Evolutionary conservation across 1,140 invertebrate genomes (phyloP).

Genomic region (Probaryconus sp.): DNA sequence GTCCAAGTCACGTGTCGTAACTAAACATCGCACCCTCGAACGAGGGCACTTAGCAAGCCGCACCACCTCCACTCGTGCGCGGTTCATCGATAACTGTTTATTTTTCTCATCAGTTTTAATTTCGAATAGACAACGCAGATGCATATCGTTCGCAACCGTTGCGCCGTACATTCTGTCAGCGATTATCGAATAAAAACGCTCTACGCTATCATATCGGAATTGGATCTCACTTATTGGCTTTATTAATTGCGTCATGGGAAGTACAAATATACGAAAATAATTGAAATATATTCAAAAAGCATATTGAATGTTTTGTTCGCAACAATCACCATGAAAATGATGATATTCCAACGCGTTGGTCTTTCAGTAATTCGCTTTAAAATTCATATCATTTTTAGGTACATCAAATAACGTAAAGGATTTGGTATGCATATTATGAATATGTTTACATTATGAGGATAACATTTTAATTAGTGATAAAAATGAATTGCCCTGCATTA

Average conservation of each 20-base stretch:
- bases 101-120: slow-evolving; percentile 76
- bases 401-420: too few species aligned
- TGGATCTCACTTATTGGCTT: slow-evolving; percentile 72
- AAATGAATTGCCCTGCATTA: too few species aligned
- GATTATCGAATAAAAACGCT: slow-evolving; percentile 55
- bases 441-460: too few species aligned
- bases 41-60: slow-evolving; percentile 51
- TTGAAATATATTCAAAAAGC: slow-evolving; percentile 21
- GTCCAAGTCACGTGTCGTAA: slow-evolving; percentile 56
- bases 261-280: slow-evolving; percentile 70
- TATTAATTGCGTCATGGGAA: slow-evolving; percentile 74
- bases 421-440: too few species aligned
- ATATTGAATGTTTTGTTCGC: too few species aligned
- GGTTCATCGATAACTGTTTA: slow-evolving; percentile 66
- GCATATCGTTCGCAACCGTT: slow-evolving; percentile 65
- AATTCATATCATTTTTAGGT: too few species aligned
- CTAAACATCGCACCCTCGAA: slow-evolving; percentile 58
- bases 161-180: slow-evolving; percentile 58
- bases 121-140: slow-evolving; percentile 72
- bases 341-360: too few species aligned
- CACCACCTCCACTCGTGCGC: slow-evolving; percentile 36
- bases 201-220: slow-evolving; percentile 68
- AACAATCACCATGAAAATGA: too few species aligned
- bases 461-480: too few species aligned
- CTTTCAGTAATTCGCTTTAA: too few species aligned